Evolutionary conservation across 2,888 invertebrate species (phyloP), one percentile per base, ranked within the genome.

Genomic region (Euclidia mi): DNA sequence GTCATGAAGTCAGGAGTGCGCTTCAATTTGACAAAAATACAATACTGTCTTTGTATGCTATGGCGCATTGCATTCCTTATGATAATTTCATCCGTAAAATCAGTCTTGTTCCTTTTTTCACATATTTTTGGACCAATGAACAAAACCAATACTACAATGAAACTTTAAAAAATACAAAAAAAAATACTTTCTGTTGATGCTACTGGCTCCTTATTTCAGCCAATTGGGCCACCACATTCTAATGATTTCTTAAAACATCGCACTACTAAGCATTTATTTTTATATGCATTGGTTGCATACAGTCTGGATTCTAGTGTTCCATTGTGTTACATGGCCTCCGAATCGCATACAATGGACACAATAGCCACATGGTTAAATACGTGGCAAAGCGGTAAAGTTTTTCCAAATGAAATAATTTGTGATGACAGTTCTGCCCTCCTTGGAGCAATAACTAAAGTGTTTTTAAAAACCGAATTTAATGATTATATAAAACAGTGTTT

Each of bases 311-410:
- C 34, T 15, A 53, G 56, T 57, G 42, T 57, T 44, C 49, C 56
- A 43, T 31, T 56, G 18, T 50, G 55, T 28, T 50, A 58, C 42
- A 57, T 62, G 57, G 53, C 57, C 14, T 58, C 55, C 15, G 34
- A 55, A 43, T 58, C 58, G 43, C 62, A 58, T 55, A 63, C 55
- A 38, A 63, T 47, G 32, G 51, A 63, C 46, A 58, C 58, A 17
- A 58, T 55, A 58, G 14, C 50, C 40, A 52, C 56, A 42, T 61
- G 52, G 61, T 20, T 56, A 40, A 25, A 25, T 41, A 52, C 52
- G 34, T 53, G 49, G 56, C 40, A 32, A 52, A 48, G 2, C n/a
- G 37, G 45, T 20, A 52, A 44, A 49, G 12, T 9, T 46, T 46
- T 49, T 25, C 57, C 62, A 0, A 38, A 51, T 34, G 48, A 25